Base-by-base conservation (phyloP, 1,140 invertebrate species). In the Hetaerina americana region DNA sequence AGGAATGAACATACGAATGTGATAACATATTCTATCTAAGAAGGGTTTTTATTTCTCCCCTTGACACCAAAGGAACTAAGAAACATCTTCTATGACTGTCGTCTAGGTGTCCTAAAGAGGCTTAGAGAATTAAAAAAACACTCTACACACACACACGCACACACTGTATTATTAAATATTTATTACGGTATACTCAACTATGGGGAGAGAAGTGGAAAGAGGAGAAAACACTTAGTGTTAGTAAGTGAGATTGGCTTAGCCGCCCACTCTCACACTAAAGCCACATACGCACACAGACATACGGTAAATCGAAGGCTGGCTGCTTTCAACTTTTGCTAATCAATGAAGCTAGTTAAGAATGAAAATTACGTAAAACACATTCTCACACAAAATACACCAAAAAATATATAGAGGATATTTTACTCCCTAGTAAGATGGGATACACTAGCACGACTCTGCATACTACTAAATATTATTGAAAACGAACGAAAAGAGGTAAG, bases 291-390 rank as follows among this genome's bases (percentile, higher is more conserved):
- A 31, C 28, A 24, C 40, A 22, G 10, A 26, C 57, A 71, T 71
- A 66, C 40, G 40, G 26, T 15, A 66, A 49, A 71, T 27, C 27
- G 31, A 28, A 69, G 70, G 26, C 26, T 57, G 24, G 57, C 26
- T 71, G 24, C 24, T 66, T 28, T 57, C 31, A 71, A 40, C 57
- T 71, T 71, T 71, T 66, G 24, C 57, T 66, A 28, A 71, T 24
- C 26, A 26, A 66, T 27, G 26, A 66, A 66, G 40, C 40, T 57
- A 66, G 8, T 71, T 26, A 31, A 40, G 27, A 28, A 28, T 70
- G 1, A 40, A 28, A 70, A 28, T 18, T 24, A 70, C 29, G 15
- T 18, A 57, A 57, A 57, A 57, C 40, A 57, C 40, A 57, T 57
- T 57, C 40, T 57, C 40, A 57, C 40, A 57, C 40, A 57, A 12